phyloP scores from a whole-genome alignment of 2,888 invertebrate genomes.

The Cremastinae sp. region DNA sequence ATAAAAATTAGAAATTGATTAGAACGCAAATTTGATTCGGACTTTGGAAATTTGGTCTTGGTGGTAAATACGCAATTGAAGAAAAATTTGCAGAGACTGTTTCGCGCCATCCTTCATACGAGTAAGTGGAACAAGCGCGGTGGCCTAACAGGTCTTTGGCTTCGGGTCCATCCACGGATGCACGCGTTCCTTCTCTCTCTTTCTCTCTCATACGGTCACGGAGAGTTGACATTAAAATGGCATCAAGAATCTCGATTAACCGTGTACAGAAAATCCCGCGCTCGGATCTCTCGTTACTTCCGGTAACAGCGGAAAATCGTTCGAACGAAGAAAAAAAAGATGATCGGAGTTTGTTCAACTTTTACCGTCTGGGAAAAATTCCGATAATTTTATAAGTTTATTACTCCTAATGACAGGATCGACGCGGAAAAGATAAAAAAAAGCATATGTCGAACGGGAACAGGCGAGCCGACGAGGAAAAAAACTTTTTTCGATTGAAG shows the following conservation, averaged over 20 bases:
- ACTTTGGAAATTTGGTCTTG: background rate
- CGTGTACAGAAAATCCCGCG: slow-evolving; percentile 14
- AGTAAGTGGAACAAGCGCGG: slow-evolving; percentile 40
- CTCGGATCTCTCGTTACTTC: slow-evolving; percentile 31
- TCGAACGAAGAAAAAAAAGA: slow-evolving; percentile 6
- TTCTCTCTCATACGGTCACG: slow-evolving; percentile 6
- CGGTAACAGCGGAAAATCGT: slow-evolving; percentile 22
- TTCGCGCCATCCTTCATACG: slow-evolving; percentile 17
- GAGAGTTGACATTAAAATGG: slow-evolving; percentile 26
- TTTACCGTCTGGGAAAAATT: background rate
- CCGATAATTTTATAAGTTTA: slow-evolving; percentile 14
- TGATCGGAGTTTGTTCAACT: slow-evolving; percentile 44
- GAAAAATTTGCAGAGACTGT: slow-evolving; percentile 22
- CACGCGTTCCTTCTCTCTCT: slow-evolving; percentile 17
- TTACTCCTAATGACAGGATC: too few relatives aligned
- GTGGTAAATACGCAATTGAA: slow-evolving; percentile 1
- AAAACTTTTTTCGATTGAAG: background rate
- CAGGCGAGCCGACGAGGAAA: background rate
- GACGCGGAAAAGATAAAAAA: slow-evolving; percentile 5
- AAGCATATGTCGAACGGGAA: background rate
- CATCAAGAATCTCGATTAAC: slow-evolving; percentile 40
- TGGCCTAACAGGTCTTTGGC: slow-evolving; percentile 35
- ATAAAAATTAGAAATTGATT: too few relatives aligned
- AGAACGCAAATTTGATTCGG: background rate
- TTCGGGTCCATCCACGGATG: slow-evolving; percentile 20